Evolutionary conservation across 2,888 invertebrate genomes (phyloP).

Genomic region (Trissolcus japonicus): DNA sequence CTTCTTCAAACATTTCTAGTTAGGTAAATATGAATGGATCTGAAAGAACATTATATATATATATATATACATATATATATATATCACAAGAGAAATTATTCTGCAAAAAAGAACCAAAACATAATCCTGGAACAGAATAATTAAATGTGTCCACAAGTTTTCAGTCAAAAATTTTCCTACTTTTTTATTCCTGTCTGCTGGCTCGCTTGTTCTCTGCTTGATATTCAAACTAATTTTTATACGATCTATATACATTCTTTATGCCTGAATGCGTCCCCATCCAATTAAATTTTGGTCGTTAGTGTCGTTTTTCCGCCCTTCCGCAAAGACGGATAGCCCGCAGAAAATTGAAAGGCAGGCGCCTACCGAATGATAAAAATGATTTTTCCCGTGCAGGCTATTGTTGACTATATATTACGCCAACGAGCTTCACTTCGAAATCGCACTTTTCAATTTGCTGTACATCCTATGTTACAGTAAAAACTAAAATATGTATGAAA

Average conservation of each 20-base stretch:
- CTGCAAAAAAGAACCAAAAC: too few species aligned
- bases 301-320: constrained; percentile 18
- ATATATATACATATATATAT: too few species aligned
- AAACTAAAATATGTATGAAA: too few species aligned
- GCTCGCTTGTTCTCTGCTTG: constrained; percentile 11
- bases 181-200: constrained; percentile 21
- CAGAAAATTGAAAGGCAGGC: constrained; percentile 31
- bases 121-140: constrained; percentile 2
- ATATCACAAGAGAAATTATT: too few species aligned
- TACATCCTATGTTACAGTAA: too few species aligned
- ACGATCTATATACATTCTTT: constrained; percentile 29
- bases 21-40: too few species aligned
- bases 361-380: constrained; percentile 27
- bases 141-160: constrained; percentile 17
- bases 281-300: constrained; percentile 58
- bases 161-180: constrained; percentile 11
- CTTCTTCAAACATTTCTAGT: too few species aligned
- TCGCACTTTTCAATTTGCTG: too few species aligned
- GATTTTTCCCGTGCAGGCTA: constrained; percentile 20
- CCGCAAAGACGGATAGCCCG: constrained; percentile 12
- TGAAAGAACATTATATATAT: too few species aligned
- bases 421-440: too few species aligned
- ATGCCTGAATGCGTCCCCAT: constrained; percentile 53
- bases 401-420: too few species aligned
- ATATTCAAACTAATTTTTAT: constrained; percentile 34